phyloP scores from a whole-genome alignment of 2,113 vertebrate genomes.

The Daphoenositta chrysoptera region DNA sequence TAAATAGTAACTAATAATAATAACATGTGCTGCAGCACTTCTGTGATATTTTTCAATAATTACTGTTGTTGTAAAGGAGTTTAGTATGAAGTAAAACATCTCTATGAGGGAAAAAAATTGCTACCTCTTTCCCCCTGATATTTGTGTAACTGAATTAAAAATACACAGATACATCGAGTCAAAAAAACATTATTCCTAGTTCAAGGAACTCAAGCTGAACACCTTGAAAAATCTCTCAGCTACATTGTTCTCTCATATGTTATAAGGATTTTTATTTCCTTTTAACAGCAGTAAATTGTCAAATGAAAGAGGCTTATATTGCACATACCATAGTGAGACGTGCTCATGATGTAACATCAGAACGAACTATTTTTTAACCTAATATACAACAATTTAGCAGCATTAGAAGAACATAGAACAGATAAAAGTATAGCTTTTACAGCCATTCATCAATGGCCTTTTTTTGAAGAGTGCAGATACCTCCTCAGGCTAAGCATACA shows the following conservation, averaged over 20 bases:
- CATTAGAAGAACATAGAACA: constrained; percentile 39
- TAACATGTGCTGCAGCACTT: constrained; percentile 27
- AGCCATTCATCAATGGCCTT: constrained; percentile 37
- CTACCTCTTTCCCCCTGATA: constrained; percentile 25
- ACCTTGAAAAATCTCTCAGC: neutral
- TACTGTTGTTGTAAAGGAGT: constrained; percentile 48
- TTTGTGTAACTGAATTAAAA: constrained; percentile 44
- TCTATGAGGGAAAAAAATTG: neutral
- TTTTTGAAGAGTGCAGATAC: constrained; percentile 60
- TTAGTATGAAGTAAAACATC: constrained; percentile 49
- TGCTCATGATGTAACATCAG: neutral
- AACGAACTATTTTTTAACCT: constrained; percentile 43
- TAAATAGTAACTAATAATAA: constrained; percentile 61
- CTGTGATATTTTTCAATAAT: constrained; percentile 62
- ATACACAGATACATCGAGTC: neutral
- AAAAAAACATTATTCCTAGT: neutral
- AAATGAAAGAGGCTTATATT: constrained; percentile 1
- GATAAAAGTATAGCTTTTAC: constrained; percentile 39
- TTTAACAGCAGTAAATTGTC: constrained; percentile 4
- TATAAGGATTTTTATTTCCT: constrained; percentile 30
- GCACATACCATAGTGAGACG: neutral
- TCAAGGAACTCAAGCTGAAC: constrained; percentile 16
- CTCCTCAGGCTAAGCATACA: constrained; percentile 30
- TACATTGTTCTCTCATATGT: neutral
- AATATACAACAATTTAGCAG: constrained; percentile 26